Base-by-base conservation (phyloP, 1,140 invertebrate species). In the Aporrectodea caliginosa region DNA sequence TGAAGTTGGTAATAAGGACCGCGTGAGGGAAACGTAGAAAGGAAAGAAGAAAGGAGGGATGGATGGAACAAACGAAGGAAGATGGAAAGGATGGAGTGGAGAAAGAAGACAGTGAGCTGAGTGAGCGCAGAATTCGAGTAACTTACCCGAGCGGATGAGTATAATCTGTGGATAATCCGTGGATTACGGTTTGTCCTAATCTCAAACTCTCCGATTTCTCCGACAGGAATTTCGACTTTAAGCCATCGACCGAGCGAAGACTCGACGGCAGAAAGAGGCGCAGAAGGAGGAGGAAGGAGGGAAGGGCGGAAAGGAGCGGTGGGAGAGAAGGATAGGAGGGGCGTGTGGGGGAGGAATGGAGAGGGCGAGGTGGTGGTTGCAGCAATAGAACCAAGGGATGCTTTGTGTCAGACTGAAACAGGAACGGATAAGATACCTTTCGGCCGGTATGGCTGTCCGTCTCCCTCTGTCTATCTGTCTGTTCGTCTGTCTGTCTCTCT, bases 161-260 rank as follows among this genome's bases (percentile, higher is more conserved):
- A 43, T 43, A 35, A 35, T 31, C 27, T 35, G 34, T 29, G 73
- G 73, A 35, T 68, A 29, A 58, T n/a, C 35, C 27, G 12, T 35
- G 2, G 16, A 16, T 75, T 14, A 27, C 27, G 70, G 78, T 80
- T 69, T 79, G 78, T 29, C 79, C 81, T n/a, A 70, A 80, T 22
- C 81, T 79, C 1, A 72, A 79, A 2, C 68, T 71, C 30, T 78
- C 75, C 58, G n/a, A 1, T 33, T 32, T 16, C n/a, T 75, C 43
- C 6, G 22, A 58, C 43, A 58, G 22, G 43, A 58, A 58, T 12
- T 58, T 58, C 43, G 43, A 58, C 43, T 58, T 58, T 12, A 58
- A 12, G 22, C 6, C 22, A 58, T 58, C 22, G 43, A 58, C 43
- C 43, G 43, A 22, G 43, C 22, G 6, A 12, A 22, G 43, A 58